Base-by-base conservation (phyloP, 2,113 vertebrate genomes). In the Corythornis vintsioides region DNA sequence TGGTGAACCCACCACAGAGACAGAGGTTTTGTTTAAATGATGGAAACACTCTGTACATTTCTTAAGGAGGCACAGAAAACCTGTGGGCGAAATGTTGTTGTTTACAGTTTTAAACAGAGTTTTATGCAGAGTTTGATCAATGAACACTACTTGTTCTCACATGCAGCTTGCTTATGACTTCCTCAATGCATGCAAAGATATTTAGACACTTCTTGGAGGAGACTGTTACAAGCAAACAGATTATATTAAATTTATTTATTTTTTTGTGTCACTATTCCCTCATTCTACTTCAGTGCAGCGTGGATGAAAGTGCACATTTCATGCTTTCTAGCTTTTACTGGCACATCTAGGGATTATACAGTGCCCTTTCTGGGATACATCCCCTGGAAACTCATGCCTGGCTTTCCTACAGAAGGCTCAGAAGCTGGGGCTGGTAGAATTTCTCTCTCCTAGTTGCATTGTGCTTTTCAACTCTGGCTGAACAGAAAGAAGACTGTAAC, bases 231-330 rank as follows among this genome's bases (percentile, higher is more conserved):
- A 53, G 52, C 86, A 61, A 83, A 78, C 22, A 74, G n/a, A 29
- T 81, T 45, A n/a, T 45, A n/a, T 77, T 64, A 40, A 71, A 19
- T n/a, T 66, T 69, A 11, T 38, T 38, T 38, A 11, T 38, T 45
- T 63, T 72, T 47, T 70, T 52, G 31, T 63, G 20, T 77, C 35
- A 9, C 16, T 78, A 65, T 45, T 86, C 18, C 11, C 61, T 22
- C 20, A 5, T 56, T 71, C 10, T 28, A 0, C 11, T 74, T 60
- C 28, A 35, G 0, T 52, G 31, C 1, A 4, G 24, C 45, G 38
- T 29, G 26, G n/a, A 35, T 94, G 31, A n/a, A 83, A 71, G 38
- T 52, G 12, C 43, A 21, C 0, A 0, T 76, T 83, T 73, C 11
- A 33, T 70, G 28, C 45, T 82, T 10, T 85, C 0, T 47, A 45